Evolutionary conservation across 1,140 invertebrate genomes (phyloP), one percentile per base, ranked within the genome.

Genomic region (Ceratina calcarata): DNA sequence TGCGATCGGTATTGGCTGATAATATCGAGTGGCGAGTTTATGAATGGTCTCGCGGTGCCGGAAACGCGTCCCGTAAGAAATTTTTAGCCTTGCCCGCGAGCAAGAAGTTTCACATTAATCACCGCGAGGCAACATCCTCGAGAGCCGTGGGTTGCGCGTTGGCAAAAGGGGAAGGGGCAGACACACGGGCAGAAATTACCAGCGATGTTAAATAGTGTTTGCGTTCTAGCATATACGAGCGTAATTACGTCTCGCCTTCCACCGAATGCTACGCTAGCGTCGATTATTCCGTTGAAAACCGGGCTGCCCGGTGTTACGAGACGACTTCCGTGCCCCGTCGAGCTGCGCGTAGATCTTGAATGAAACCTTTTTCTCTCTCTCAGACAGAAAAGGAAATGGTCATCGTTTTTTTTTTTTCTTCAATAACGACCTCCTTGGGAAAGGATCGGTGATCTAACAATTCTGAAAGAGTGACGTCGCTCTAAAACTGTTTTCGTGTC

Each of bases 81-180:
- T 77, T 77, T 77, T 70, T 77, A 77, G 67, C 67, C 71, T 72
- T 70, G 82, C 72, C 61, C 61, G 82, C 77, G 66, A 68, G 77
- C 82, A 77, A 77, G 57, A 76, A 68, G 76, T 68, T 83, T 69
- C 82, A 71, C 82, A 83, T 85, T 84, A 84, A 77, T 77, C 75
- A 77, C 83, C 68, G 68, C 74, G 55, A 45, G 71, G 55, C 62
- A 82, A 62, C 75, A 82, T 84, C 82, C 61, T 74, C 72, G 18
- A 18, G 18, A 8, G 24, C 18, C 45, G 61, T 51, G n/a, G n/a
- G 66, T 16, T 66, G 69, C 58, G 62, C 68, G 72, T 45, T 45
- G 37, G 37, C 2, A 45, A 45, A 45, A 45, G 37, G 37, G 10
- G 55, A 49, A 24, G 24, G 18, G 18, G 49, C 22, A 51, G 71